These are phyloP conservation scores for Caenorhabditis inopinata DNA, from an alignment of 1,140 invertebrate genomes.

Conservation along the genomic window DNA sequence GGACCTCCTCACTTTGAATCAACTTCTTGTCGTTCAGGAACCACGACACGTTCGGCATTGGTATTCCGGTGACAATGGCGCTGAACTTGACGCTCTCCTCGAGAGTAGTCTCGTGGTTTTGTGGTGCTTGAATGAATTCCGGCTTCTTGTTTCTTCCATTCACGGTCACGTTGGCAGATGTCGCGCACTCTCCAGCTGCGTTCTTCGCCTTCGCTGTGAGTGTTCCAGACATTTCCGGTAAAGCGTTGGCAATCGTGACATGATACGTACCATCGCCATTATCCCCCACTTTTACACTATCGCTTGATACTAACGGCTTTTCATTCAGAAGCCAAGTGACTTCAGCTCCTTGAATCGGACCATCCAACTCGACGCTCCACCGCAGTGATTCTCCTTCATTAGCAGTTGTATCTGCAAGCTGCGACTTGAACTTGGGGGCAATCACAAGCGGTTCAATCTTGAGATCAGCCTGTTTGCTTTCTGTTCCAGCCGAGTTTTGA, in stretches of 20 bases:
- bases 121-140: constrained; percentile 60
- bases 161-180: constrained; percentile 48
- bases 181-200: constrained; percentile 42
- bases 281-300: constrained; percentile 39
- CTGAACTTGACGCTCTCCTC: constrained; percentile 68
- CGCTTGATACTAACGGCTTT: constrained; percentile 41
- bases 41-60: constrained; percentile 82
- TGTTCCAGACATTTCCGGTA: constrained; percentile 74
- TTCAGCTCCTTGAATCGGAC: constrained; percentile 47
- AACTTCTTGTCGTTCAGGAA: constrained; percentile 70
- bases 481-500: constrained; percentile 50
- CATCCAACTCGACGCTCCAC: constrained; percentile 47
- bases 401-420: constrained; percentile 44
- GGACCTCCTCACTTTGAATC: constrained; percentile 52
- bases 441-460: constrained; percentile 42
- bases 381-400: constrained; percentile 51
- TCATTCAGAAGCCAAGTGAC: constrained; percentile 55
- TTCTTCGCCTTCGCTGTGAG: constrained; percentile 48
- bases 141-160: constrained; percentile 47
- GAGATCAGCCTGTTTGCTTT: constrained; percentile 45
- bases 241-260: constrained; percentile 87
- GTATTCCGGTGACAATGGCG: constrained; percentile 84
- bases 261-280: constrained; percentile 69
- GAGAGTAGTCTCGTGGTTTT: constrained; percentile 72
- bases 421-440: constrained; percentile 42